Percentiles rank a stretch among this genome's conserved stretches.
phyloP scores from a whole-genome alignment of 1,140 invertebrate genomes.

The Nasonia longicornis region DNA sequence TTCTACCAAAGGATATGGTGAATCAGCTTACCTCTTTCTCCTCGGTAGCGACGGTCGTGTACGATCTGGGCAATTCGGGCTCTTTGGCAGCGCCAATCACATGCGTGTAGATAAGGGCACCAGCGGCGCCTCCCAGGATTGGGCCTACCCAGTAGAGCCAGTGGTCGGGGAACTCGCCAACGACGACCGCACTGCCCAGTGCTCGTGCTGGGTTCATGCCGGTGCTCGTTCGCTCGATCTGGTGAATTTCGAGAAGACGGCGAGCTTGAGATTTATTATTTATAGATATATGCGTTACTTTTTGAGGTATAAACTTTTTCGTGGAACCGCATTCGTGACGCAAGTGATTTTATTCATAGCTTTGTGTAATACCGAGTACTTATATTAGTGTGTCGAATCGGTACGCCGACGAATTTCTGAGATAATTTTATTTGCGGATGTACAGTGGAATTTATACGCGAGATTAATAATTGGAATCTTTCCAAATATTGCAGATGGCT shows the following conservation, averaged over 20 bases:
- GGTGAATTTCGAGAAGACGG: conserved; percentile 13
- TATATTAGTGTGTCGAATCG: no score
- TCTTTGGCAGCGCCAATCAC: conserved; percentile 74
- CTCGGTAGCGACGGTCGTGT: conserved; percentile 73
- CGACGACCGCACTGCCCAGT: conserved; percentile 86
- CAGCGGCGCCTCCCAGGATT: conserved; percentile 82
- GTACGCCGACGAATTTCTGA: no score
- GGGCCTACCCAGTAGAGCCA: conserved; percentile 95
- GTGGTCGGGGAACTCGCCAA: conserved; percentile 79
- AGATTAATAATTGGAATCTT: no score
- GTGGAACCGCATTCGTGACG: no score
- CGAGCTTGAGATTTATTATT: no score
- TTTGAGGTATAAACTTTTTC: no score
- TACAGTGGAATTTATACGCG: no score
- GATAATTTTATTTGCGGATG: no score
- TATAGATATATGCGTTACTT: no score
- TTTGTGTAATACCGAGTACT: no score
- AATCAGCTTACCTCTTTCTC: conserved; percentile 75
- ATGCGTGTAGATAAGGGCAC: conserved; percentile 81
- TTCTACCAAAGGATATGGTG: neutral
- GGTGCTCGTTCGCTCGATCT: conserved; percentile 84
- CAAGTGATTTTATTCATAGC: no score
- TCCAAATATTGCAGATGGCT: no score
- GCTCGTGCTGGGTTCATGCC: conserved; percentile 92
- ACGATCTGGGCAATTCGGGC: conserved; percentile 66